Evolutionary conservation across 2,797 vertebrate species (phyloP).

Genomic region (Enteromius radiatus): DNA sequence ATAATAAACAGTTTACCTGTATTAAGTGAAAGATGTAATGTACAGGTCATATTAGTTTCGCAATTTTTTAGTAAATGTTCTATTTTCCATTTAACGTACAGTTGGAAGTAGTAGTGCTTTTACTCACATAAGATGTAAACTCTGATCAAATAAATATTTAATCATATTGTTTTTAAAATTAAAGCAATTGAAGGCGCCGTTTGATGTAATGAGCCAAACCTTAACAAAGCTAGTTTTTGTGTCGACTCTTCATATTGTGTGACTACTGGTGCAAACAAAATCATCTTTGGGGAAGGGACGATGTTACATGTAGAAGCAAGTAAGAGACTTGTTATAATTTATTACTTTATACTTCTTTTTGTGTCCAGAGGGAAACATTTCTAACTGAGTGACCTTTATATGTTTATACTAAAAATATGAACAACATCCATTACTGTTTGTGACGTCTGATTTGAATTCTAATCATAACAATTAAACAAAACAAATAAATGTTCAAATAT

Average conservation of each 20-base stretch:
- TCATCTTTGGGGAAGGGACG: conserved; percentile 48
- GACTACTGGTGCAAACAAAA: conserved; percentile 30
- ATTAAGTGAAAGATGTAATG: neutral
- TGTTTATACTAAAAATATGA: neutral
- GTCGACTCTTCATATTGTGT: conserved; percentile 31
- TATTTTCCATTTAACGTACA: neutral
- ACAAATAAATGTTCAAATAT: neutral
- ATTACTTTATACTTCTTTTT: neutral
- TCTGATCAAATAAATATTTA: neutral
- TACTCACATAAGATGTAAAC: neutral
- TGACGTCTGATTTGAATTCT: too few relatives aligned
- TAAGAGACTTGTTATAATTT: conserved; percentile 41
- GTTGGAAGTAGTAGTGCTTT: neutral
- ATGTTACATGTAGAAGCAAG: conserved; percentile 37
- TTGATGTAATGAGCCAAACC: neutral
- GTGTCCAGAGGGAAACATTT: neutral
- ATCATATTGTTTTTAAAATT: neutral
- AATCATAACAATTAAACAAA: neutral
- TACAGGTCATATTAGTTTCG: neutral
- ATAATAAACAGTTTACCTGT: neutral
- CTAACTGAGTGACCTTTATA: neutral
- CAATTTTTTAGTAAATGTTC: neutral
- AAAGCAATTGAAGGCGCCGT: neutral
- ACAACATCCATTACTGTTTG: neutral
- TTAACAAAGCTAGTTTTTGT: conserved; percentile 1